phyloP scores from a whole-genome alignment of 1,140 invertebrate species.

The Babylonia areolata region DNA sequence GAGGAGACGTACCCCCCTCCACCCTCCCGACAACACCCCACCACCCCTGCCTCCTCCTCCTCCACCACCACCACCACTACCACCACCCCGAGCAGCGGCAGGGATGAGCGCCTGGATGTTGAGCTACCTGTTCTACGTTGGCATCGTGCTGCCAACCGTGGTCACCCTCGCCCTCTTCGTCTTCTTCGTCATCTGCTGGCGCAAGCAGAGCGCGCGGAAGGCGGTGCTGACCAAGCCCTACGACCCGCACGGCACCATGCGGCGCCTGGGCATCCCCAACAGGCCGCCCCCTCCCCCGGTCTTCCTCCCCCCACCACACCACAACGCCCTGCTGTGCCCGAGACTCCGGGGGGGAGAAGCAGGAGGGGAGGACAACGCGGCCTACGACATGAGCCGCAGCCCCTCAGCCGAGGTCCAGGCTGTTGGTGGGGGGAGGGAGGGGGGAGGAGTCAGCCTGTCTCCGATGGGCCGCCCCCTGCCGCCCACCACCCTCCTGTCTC shows the following conservation, averaged over 20 bases:
- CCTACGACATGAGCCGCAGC: conserved; percentile 55
- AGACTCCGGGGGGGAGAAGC: conserved; percentile 20
- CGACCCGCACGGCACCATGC: conserved; percentile 59
- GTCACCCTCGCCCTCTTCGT: conserved; percentile 75
- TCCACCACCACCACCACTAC: background rate
- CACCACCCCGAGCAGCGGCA: conserved; percentile 4
- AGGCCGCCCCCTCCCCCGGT: conserved; percentile 50
- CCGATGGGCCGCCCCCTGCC: too few species aligned
- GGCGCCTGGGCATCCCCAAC: conserved; percentile 41
- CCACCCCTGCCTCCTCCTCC: background rate
- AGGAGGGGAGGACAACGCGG: conserved; percentile 49
- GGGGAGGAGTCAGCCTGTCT: too few species aligned
- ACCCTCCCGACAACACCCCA: too few species aligned
- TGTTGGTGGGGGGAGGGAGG: background rate
- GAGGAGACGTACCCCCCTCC: too few species aligned
- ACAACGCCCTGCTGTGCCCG: background rate
- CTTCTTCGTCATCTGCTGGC: conserved; percentile 70
- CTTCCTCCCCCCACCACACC: conserved; percentile 27
- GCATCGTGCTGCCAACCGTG: conserved; percentile 78
- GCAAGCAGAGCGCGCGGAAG: conserved; percentile 55
- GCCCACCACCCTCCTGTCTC: background rate
- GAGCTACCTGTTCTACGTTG: conserved; percentile 75
- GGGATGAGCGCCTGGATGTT: conserved; percentile 40
- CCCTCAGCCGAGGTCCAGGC: conserved; percentile 40
- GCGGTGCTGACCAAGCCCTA: conserved; percentile 61